Base-by-base conservation (phyloP, 2,888 invertebrate genomes). In the Rhagium mordax region DNA sequence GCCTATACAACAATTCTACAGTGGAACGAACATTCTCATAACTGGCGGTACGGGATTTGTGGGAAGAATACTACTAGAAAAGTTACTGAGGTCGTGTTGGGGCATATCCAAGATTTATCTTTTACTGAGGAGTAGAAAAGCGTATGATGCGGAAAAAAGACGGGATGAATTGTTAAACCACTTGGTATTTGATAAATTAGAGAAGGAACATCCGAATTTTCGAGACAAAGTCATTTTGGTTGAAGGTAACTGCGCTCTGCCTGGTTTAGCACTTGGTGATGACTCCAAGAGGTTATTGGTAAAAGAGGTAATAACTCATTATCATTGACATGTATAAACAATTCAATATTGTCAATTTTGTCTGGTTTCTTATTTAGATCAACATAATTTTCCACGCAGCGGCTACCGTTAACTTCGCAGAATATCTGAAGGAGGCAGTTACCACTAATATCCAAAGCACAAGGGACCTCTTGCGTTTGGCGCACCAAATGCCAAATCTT, bases 381-480 rank as follows among this genome's bases (percentile, higher is more conserved):
- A 84, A 88, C 67, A 86, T 91, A 61, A 89, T 91, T 3, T 91
- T 91, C 79, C 91, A 91, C 78, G 89, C 90, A 69, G 91, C 91
- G 0, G 91, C 91, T 0, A 91, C 91, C 0, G 90, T 91, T 0
- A 85, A 90, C 69, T 95, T 95, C 84, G 94, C 95, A 85, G 95
- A 95, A 84, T 92, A 92, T 75, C 88, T 95, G 13, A 92, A 92
- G 87, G 86, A 91, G 5, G 94, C 95, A 0, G 90, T 93, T 53
- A 91, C 92, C 74, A 93, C 95, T 85, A 95, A 95, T 86, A 92
- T 95, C 0, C 88, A 91, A 55, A 93, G 93, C 24, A 92, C 93
- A 0, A 90, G 91, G 74, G 91, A 93, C 76, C 88, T 95, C 76
- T 86, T 95, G 57, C 85, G 89, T 51, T 87, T 96, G 16, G 92